Percentiles rank a stretch among this genome's conserved stretches.
phyloP scores from a whole-genome alignment of 2,888 invertebrate species.

The Philopedon plagiatum region DNA sequence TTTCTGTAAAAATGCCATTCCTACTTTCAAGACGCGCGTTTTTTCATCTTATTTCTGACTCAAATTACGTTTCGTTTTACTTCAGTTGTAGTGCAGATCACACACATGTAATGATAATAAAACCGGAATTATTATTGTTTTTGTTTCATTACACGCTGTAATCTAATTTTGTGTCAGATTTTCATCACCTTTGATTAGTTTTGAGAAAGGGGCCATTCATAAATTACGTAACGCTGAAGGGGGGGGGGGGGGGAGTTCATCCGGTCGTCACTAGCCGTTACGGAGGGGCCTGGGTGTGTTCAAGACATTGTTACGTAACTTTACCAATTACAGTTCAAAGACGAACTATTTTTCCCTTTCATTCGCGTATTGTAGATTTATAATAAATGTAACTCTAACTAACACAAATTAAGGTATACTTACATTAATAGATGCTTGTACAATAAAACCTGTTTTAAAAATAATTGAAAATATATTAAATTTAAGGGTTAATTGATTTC shows the following conservation, averaged over 20 bases:
- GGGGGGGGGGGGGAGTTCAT: no score
- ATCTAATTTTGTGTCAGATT: background rate
- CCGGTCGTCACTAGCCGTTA: no score
- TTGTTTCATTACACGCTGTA: background rate
- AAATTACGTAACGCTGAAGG: no score
- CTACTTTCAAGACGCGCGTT: constrained; percentile 2
- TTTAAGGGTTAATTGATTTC: background rate
- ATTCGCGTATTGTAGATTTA: no score
- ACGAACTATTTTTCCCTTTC: no score
- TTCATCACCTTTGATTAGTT: constrained; percentile 4
- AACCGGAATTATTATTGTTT: constrained; percentile 4
- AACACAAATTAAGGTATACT: background rate
- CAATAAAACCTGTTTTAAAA: background rate
- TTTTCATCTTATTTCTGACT: constrained; percentile 18
- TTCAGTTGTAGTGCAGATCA: constrained; percentile 4
- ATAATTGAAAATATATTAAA: constrained; percentile 8
- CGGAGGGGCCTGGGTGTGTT: no score
- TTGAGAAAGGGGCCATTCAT: background rate
- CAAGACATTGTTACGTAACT: no score
- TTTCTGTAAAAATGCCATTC: no score
- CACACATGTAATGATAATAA: constrained; percentile 13
- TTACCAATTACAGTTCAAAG: no score
- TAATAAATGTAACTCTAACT: no score
- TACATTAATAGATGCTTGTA: background rate
- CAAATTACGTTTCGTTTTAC: constrained; percentile 13